Evolutionary conservation across 1,140 invertebrate species (phyloP).

Genomic region (Aphelenchoides fujianensis): DNA sequence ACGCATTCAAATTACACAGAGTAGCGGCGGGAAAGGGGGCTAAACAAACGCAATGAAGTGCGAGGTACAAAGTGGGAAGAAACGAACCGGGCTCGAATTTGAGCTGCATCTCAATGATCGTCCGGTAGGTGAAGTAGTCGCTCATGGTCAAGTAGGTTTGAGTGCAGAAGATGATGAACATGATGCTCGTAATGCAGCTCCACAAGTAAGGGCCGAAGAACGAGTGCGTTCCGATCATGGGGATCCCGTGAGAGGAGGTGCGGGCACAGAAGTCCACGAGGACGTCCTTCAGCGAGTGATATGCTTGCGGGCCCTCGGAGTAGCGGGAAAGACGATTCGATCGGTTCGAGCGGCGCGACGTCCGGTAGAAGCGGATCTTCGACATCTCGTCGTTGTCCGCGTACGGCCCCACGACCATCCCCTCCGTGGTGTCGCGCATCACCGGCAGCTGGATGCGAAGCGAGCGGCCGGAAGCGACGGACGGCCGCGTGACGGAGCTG

Average conservation of each 20-base stretch:
- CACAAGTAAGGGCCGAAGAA: constrained; percentile 59
- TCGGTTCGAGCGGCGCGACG: constrained; percentile 10
- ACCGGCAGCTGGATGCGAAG: constrained; percentile 15
- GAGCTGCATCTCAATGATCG: constrained; percentile 62
- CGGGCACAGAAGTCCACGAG: constrained; percentile 59
- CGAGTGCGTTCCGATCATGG: constrained; percentile 58
- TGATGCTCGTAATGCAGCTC: constrained; percentile 47
- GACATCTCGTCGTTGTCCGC: constrained; percentile 14
- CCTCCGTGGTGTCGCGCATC: not conserved
- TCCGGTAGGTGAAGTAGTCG: constrained; percentile 58
- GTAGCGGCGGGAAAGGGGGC: constrained; percentile 61
- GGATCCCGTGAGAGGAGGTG: constrained; percentile 60
- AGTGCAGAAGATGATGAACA: constrained; percentile 48
- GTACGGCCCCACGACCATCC: not conserved
- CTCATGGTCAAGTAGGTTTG: constrained; percentile 61
- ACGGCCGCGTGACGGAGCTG: not conserved
- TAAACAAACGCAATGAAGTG: constrained; percentile 31
- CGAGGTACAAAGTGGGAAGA: not conserved
- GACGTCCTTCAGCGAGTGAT: constrained; percentile 51
- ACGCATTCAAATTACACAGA: constrained; percentile 60
- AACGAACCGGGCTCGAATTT: constrained; percentile 58
- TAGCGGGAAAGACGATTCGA: not conserved
- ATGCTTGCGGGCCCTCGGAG: constrained; percentile 37
- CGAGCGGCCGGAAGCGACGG: constrained; percentile 9
- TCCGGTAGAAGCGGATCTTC: constrained; percentile 2